phyloP scores from a whole-genome alignment of 2,113 vertebrate genomes.

The Labeo rohita region DNA sequence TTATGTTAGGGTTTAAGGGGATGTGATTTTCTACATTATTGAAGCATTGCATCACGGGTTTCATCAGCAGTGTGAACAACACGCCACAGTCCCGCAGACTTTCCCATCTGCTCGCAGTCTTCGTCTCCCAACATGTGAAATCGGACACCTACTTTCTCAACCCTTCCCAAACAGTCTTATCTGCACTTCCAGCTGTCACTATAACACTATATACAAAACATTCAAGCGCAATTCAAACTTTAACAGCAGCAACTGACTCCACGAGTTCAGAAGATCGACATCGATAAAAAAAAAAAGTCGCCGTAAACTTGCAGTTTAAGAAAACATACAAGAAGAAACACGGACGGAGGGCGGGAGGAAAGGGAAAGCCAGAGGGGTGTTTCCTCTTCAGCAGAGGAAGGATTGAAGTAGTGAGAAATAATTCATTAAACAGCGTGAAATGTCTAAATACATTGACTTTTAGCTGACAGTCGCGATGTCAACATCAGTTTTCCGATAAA shows the following conservation, averaged over 20 bases:
- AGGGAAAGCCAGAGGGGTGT: constrained; percentile 49
- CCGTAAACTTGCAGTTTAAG: constrained; percentile 42
- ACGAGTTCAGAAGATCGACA: background rate
- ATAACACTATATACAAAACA: constrained; percentile 25
- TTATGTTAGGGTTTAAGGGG: constrained; percentile 1
- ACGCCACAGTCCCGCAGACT: constrained; percentile 35
- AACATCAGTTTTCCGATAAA: constrained; percentile 38
- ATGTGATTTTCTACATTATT: background rate
- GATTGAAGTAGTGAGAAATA: constrained; percentile 19
- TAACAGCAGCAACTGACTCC: background rate
- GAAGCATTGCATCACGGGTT: constrained; percentile 25
- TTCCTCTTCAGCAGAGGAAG: constrained; percentile 50
- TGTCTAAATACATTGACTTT: background rate
- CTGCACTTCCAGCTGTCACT: constrained; percentile 43
- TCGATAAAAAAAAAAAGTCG: background rate
- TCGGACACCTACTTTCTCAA: constrained; percentile 67
- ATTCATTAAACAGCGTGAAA: constrained; percentile 29
- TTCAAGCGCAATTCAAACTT: background rate
- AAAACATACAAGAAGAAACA: constrained; percentile 36
- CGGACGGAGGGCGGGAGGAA: constrained; percentile 53
- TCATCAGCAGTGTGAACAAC: constrained; percentile 42
- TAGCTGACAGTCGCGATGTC: constrained; percentile 41
- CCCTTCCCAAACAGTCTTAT: constrained; percentile 58
- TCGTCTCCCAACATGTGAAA: constrained; percentile 73
- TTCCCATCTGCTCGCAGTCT: constrained; percentile 68